A percentile compares a stretch with the other conserved stretches of the same genome.
These are phyloP conservation scores for Parotocinclus haroldoi DNA, from an alignment of 2,797 vertebrate species.

Conservation along the genomic window DNA sequence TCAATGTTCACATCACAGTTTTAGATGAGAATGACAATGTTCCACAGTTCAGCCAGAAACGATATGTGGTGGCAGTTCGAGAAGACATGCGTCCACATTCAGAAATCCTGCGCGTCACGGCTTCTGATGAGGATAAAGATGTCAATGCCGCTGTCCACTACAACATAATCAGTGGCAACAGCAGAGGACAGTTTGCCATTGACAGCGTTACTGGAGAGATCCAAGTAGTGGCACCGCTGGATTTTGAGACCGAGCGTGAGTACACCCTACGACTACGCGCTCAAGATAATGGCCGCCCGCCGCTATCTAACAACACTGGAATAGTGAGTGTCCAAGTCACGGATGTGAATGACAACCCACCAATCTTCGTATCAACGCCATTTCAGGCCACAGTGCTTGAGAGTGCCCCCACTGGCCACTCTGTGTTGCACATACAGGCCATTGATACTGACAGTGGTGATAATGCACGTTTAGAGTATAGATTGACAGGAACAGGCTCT, in stretches of 20 bases:
- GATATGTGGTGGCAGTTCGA: constrained; percentile 90
- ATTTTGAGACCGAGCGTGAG: constrained; percentile 91
- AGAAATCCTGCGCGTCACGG: constrained; percentile 84
- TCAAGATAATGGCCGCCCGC: constrained; percentile 92
- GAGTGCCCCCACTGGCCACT: constrained; percentile 89
- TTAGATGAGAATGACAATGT: constrained; percentile 96
- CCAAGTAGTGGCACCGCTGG: constrained; percentile 89
- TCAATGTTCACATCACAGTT: constrained; percentile 90
- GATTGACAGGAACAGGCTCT: constrained; percentile 79
- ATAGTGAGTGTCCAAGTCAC: constrained; percentile 92
- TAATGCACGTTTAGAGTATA: constrained; percentile 91
- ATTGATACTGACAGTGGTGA: constrained; percentile 94
- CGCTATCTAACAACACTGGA: constrained; percentile 94
- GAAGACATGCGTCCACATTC: constrained; percentile 91
- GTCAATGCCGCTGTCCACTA: constrained; percentile 92
- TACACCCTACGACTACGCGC: constrained; percentile 90
- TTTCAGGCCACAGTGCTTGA: constrained; percentile 95
- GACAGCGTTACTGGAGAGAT: constrained; percentile 94
- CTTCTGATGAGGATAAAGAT: constrained; percentile 91
- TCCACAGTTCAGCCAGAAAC: constrained; percentile 96
- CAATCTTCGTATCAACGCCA: constrained; percentile 96
- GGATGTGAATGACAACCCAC: constrained; percentile 94
- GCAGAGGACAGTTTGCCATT: constrained; percentile 92
- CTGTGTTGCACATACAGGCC: constrained; percentile 95
- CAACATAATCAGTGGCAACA: constrained; percentile 96